These are phyloP conservation scores for Isaurus tuberculatus DNA, from an alignment of 92 coral and sea anemone genomes.

Conservation along the genomic window DNA sequence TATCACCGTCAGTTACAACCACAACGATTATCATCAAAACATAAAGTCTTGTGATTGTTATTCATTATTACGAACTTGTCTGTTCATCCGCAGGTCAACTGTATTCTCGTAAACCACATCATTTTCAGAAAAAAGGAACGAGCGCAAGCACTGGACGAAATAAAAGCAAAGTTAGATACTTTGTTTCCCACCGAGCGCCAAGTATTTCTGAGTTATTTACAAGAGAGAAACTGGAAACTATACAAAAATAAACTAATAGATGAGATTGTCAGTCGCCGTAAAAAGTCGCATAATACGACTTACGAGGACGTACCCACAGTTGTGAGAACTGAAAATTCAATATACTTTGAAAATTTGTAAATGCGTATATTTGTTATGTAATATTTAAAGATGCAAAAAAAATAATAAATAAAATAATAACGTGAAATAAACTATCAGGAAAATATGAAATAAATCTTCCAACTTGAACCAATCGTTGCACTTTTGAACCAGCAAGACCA, in stretches of 20 bases:
- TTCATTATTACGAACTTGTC: background rate
- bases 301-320: constrained; percentile 86
- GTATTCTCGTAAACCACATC: constrained; percentile 81
- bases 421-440: background rate
- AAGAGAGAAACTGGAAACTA: constrained; percentile 85
- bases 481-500: too few relatives aligned
- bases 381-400: too few relatives aligned
- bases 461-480: too few relatives aligned
- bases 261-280: constrained; percentile 73
- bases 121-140: constrained; percentile 82
- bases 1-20: too few relatives aligned
- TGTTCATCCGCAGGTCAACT: constrained; percentile 66
- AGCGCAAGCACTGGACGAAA: constrained; percentile 72
- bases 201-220: constrained; percentile 74
- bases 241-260: constrained; percentile 86
- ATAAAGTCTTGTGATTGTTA: too few relatives aligned
- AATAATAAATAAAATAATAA: background rate
- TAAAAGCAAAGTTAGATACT: constrained; percentile 65
- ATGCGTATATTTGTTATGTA: too few relatives aligned
- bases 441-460: too few relatives aligned
- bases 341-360: constrained; percentile 65
- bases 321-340: constrained; percentile 76
- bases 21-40: too few relatives aligned
- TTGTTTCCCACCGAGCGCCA: constrained; percentile 74
- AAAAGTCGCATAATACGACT: constrained; percentile 72